phyloP scores from a whole-genome alignment of 2,113 vertebrate species.

The Mungos mungo region DNA sequence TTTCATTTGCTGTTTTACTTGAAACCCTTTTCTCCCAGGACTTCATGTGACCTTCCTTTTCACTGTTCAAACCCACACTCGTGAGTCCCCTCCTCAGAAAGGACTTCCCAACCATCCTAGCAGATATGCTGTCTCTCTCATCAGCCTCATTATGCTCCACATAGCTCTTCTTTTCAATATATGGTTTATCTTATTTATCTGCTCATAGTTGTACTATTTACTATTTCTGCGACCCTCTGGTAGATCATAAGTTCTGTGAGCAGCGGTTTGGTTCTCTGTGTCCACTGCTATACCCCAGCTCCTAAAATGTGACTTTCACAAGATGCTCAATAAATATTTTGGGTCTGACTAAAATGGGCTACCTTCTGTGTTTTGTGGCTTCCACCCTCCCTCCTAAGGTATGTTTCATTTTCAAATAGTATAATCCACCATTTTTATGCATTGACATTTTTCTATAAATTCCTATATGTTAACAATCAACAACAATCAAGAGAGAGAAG shows the following conservation, averaged over 20 bases:
- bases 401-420: background rate
- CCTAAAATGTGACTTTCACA: background rate
- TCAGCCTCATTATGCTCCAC: background rate
- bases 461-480: background rate
- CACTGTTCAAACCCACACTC: background rate
- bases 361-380: background rate
- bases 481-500: background rate
- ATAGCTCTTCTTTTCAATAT: background rate
- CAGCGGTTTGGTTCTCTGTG: background rate
- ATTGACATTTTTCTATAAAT: background rate
- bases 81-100: background rate
- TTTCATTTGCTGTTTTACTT: background rate
- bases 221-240: background rate
- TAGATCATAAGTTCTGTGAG: background rate
- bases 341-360: background rate
- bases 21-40: background rate
- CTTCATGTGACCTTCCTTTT: background rate
- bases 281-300: background rate
- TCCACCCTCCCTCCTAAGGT: background rate
- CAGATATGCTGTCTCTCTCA: background rate
- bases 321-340: background rate
- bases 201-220: background rate
- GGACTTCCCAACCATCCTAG: background rate
- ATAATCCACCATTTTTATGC: background rate
- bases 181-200: background rate